A percentile compares a stretch with the other conserved stretches of the same genome.
Evolutionary conservation across 2,113 vertebrate species (phyloP).

Genomic region (Alethe diademata): DNA sequence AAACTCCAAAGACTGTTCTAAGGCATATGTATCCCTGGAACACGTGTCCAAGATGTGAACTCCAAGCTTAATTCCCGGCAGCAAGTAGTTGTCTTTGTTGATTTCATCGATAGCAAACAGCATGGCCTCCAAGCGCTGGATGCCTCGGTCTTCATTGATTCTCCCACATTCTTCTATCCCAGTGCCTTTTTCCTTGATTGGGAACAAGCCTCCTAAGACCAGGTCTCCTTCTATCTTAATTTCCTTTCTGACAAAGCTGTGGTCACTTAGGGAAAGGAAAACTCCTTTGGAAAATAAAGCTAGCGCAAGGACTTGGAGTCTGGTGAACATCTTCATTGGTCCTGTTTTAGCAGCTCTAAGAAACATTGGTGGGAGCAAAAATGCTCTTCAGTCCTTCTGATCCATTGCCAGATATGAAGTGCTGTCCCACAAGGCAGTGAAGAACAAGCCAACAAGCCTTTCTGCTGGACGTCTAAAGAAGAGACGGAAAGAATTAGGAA

Average conservation of each 20-base stretch:
- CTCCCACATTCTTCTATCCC: conserved; percentile 94
- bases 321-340: conserved; percentile 82
- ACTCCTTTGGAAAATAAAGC: conserved; percentile 86
- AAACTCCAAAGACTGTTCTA: conserved; percentile 98
- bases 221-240: conserved; percentile 97
- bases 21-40: conserved; percentile 94
- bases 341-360: conserved; percentile 52
- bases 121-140: conserved; percentile 98
- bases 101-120: conserved; percentile 96
- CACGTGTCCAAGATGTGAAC: conserved; percentile 98
- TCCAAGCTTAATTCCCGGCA: conserved; percentile 91
- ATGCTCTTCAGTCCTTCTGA: conserved; percentile 63
- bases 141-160: conserved; percentile 94
- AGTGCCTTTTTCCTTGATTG: conserved; percentile 94
- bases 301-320: conserved; percentile 80
- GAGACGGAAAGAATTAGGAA: conserved; percentile 62
- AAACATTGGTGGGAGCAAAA: conserved; percentile 49
- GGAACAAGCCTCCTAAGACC: conserved; percentile 95
- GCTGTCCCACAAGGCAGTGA: conserved; percentile 70
- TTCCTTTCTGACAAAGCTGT: conserved; percentile 87
- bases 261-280: conserved; percentile 85
- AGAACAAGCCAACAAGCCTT: conserved; percentile 66
- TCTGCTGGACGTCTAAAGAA: conserved; percentile 75
- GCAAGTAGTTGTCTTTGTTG: conserved; percentile 85
- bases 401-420: conserved; percentile 74